Base-by-base conservation (phyloP, 2,113 vertebrate species). In the Erpornis zantholeuca region DNA sequence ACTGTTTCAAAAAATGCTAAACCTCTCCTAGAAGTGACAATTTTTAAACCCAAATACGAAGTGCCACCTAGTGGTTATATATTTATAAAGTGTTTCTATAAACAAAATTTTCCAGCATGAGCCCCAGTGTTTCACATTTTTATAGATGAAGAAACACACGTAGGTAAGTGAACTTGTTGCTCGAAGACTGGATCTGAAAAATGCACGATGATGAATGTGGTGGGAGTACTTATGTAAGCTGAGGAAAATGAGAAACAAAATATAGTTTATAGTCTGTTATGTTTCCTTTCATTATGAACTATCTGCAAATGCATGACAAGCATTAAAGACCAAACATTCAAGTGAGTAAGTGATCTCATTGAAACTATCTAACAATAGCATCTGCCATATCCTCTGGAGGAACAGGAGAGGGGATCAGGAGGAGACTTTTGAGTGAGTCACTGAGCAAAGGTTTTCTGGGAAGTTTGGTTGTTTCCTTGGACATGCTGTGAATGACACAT, bases 31-130 rank as follows among this genome's bases (percentile, higher is more conserved):
- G 38, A 93, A 75, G 66, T 33, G 66, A 54, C 21, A 47, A 0
- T 59, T 73, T 95, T 17, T 1, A 47, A 90, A 50, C 59, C 53
- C 73, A 27, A 76, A 90, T 82, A 29, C 36, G 5, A 92, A 86
- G 60, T 75, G 80, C 88, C 77, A 56, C 17, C 96, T 94, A 60
- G 82, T 56, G 94, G 92, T 76, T 63, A 15, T 36, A 8, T 20
- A 12, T 69, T 57, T 35, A 18, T 75, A 36, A 83, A 50, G 11
- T 15, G 8, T 40, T 12, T 21, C 22, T 20, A 10, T 12, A 20
- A 66, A 40, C 29, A 47, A 35, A 44, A 9, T 29, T 50, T 79
- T n/a, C 36, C 19, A 11, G 12, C 24, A 8, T 11, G 44, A 35
- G 25, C 5, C 4, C 5, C 38, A 8, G 7, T 10, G 9, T 49